These are phyloP conservation scores for Ptilonorhynchus violaceus DNA, from an alignment of 2,113 vertebrate genomes.

Conservation along the genomic window DNA sequence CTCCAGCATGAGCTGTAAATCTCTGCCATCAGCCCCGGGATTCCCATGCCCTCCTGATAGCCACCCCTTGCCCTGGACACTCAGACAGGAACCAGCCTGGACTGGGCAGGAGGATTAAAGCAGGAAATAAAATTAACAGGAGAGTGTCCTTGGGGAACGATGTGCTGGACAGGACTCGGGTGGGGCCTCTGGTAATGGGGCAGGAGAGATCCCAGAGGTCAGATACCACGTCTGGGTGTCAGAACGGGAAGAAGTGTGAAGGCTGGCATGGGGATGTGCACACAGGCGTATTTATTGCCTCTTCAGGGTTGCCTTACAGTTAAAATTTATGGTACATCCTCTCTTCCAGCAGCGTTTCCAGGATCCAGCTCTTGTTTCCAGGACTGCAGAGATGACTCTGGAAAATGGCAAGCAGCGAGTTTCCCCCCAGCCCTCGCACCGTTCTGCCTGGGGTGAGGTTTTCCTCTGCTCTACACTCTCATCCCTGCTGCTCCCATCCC, in stretches of 20 bases:
- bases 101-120: neutral
- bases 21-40: fast-evolving
- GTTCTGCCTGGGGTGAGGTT: neutral
- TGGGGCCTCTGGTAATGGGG: neutral
- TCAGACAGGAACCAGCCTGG: neutral
- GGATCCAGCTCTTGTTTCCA: neutral
- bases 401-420: neutral
- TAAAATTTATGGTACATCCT: neutral
- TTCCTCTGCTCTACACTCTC: neutral
- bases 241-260: neutral
- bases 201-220: neutral
- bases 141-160: neutral
- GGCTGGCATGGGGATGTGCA: neutral
- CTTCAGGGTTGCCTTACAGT: neutral
- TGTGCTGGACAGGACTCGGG: neutral
- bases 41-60: neutral
- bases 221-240: neutral
- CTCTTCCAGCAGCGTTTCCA: neutral
- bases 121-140: neutral
- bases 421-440: neutral
- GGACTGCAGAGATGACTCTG: neutral
- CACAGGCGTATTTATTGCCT: neutral
- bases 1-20: neutral
- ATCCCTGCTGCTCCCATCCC: neutral
- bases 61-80: neutral